A percentile compares a stretch with the other conserved stretches of the same genome.
Conservation (phyloP, 2,888 invertebrate species). For the Neuroscelio doddi region DNA sequence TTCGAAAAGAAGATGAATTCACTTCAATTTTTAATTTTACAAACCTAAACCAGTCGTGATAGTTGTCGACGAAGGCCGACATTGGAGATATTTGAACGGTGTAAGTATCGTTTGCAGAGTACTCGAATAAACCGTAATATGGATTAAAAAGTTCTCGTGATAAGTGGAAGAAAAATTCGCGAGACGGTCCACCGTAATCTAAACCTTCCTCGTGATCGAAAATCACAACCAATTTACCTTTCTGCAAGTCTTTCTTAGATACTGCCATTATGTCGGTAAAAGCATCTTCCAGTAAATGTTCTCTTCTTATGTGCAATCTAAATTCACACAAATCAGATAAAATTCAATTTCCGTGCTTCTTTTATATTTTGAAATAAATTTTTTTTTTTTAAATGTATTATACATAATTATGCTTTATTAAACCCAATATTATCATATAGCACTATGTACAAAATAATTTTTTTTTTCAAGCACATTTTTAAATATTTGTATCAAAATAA, state of each 20-base stretch:
- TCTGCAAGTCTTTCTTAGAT: slow-evolving; percentile 94
- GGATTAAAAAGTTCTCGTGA: slow-evolving; percentile 98
- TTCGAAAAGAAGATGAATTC: too few species aligned
- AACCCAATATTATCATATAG: too few species aligned
- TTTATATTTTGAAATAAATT: too few species aligned
- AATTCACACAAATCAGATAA: too few species aligned
- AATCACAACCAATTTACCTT: slow-evolving; percentile 93
- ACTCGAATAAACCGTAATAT: slow-evolving; percentile 98
- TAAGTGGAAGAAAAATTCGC: slow-evolving; percentile 98
- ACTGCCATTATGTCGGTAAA: slow-evolving; percentile 97
- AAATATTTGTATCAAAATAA: too few species aligned
- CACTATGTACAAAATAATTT: too few species aligned
- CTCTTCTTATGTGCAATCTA: slow-evolving; percentile 93
- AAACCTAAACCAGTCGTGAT: slow-evolving; percentile 98
- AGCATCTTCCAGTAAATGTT: slow-evolving; percentile 95
- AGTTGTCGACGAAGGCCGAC: slow-evolving; percentile 97
- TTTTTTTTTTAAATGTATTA: too few species aligned
- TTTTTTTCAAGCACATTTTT: too few species aligned
- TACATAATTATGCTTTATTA: too few species aligned
- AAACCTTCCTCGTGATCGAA: slow-evolving; percentile 97
- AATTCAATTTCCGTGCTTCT: slow-evolving; percentile 38
- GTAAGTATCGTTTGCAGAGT: slow-evolving; percentile 97
- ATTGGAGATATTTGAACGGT: slow-evolving; percentile 96
- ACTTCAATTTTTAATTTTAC: too few species aligned
- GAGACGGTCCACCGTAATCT: slow-evolving; percentile 97